Evolutionary conservation across 1,140 invertebrate genomes (phyloP).

Genomic region (Lordiphosa clarofinis): DNA sequence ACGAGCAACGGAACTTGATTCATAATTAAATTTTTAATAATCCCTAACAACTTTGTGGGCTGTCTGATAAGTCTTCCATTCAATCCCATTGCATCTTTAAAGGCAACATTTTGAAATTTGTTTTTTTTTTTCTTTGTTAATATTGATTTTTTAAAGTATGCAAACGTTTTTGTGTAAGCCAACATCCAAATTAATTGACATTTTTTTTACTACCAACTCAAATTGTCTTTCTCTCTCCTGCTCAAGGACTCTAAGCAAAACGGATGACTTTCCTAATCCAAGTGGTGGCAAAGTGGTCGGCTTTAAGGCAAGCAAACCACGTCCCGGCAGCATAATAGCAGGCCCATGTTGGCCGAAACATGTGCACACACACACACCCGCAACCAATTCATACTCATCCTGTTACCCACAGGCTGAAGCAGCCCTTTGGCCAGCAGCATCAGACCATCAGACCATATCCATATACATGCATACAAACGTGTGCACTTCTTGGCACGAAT

Average conservation of each 20-base stretch:
- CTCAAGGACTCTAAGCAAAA: background rate
- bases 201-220: no score
- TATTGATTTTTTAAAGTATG: no score
- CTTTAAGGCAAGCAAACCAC: slow-evolving; percentile 10
- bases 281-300: no score
- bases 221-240: background rate
- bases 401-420: background rate
- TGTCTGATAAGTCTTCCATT: no score
- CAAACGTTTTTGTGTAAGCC: no score
- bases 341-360: slow-evolving; percentile 9
- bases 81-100: no score
- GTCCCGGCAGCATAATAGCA: slow-evolving; percentile 4
- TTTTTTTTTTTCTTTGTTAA: no score
- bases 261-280: background rate
- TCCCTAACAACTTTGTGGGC: no score
- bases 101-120: no score
- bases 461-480: slow-evolving; percentile 3
- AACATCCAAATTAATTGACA: no score
- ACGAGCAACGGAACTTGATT: no score
- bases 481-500: slow-evolving; percentile 23
- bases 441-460: slow-evolving; percentile 6
- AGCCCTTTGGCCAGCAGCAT: background rate
- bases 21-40: no score
- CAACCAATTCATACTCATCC: background rate
- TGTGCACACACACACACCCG: slow-evolving; percentile 2